Evolutionary conservation across 2,797 vertebrate species (phyloP).

Genomic region (Sardinella longiceps): DNA sequence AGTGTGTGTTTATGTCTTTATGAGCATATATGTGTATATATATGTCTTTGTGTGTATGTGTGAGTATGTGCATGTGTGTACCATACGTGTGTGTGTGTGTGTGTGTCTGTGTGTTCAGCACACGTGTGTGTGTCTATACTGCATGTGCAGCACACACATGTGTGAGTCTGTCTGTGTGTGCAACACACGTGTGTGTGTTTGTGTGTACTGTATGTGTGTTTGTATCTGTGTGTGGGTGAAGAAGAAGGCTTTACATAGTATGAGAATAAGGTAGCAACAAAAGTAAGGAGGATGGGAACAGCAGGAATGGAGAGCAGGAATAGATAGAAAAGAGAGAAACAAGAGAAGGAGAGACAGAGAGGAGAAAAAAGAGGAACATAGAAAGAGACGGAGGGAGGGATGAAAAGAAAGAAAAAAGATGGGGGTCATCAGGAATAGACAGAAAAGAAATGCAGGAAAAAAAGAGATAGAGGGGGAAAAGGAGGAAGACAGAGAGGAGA

Average conservation of each 20-base stretch:
- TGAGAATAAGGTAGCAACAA: background rate
- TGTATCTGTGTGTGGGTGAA: background rate
- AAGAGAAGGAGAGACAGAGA: too few relatives aligned
- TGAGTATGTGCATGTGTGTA: too few relatives aligned
- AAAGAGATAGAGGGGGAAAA: background rate
- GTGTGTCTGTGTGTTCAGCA: too few relatives aligned
- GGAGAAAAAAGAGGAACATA: too few relatives aligned
- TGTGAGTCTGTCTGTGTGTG: background rate
- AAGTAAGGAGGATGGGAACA: background rate
- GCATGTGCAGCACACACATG: too few relatives aligned
- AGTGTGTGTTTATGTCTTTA: background rate
- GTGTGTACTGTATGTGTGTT: too few relatives aligned
- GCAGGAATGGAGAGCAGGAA: too few relatives aligned
- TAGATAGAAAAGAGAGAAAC: too few relatives aligned
- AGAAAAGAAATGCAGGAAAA: background rate
- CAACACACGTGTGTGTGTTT: background rate
- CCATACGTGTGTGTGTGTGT: background rate
- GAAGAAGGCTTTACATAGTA: background rate
- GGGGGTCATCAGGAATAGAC: background rate
- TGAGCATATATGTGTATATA: background rate
- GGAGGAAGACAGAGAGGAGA: background rate
- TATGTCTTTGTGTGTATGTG: background rate
- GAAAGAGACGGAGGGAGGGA: background rate
- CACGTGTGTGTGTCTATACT: background rate
- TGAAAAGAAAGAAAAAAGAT: background rate